phyloP scores from a whole-genome alignment of 92 coral and sea anemone species.

The Muricea muricata region DNA sequence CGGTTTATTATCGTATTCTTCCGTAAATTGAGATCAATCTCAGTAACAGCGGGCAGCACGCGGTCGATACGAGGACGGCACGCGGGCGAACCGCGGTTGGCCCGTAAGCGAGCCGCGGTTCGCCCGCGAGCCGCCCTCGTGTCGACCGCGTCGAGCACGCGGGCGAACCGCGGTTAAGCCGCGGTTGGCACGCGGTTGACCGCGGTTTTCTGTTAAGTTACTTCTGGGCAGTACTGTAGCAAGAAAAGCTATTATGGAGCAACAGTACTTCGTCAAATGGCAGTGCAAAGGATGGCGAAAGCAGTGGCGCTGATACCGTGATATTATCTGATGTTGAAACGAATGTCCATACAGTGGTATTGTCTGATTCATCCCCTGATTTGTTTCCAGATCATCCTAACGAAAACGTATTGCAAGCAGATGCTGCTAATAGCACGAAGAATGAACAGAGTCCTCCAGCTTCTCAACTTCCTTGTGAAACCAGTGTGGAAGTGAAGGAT shows the following conservation, averaged over 20 bases:
- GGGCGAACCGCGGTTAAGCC: too few species aligned
- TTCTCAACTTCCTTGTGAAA: neutral
- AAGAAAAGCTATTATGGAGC: slow-evolving; percentile 1
- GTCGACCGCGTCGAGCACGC: too few species aligned
- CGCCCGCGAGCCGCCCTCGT: too few species aligned
- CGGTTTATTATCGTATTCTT: too few species aligned
- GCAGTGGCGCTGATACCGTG: slow-evolving; percentile 48
- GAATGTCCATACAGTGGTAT: neutral
- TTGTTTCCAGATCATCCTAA: neutral
- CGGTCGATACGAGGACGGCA: too few species aligned
- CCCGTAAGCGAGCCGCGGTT: too few species aligned
- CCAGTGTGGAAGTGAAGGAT: neutral
- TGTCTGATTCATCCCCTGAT: slow-evolving; percentile 9
- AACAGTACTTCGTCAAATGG: neutral
- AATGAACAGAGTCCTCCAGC: neutral
- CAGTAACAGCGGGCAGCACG: too few species aligned
- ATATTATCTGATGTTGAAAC: slow-evolving; percentile 17
- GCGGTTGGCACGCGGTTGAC: too few species aligned
- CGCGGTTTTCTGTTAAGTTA: too few species aligned
- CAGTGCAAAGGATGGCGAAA: slow-evolving; percentile 36
- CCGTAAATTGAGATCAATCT: too few species aligned
- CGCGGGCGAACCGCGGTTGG: too few species aligned
- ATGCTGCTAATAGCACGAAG: neutral
- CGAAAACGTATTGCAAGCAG: neutral
- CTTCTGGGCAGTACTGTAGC: too few species aligned